Conservation (phyloP, 2,797 vertebrate species). For the Anisognathus igniventris region DNA sequence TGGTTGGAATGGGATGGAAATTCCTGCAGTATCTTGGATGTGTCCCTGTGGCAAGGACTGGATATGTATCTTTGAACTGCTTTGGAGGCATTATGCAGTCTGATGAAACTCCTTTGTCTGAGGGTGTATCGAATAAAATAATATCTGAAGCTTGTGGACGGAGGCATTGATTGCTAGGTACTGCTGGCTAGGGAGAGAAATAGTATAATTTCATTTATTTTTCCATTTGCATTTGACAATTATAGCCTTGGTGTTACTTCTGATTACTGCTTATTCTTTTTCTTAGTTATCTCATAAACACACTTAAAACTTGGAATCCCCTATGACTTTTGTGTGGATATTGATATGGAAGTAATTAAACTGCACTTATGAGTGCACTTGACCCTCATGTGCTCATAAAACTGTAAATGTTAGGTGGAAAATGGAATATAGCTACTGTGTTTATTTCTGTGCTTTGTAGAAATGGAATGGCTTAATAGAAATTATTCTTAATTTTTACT, state of each 20-base stretch:
- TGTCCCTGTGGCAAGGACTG: background rate
- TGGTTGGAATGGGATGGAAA: background rate
- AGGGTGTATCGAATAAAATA: fast-evolving
- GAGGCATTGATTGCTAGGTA: background rate
- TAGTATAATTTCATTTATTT: background rate
- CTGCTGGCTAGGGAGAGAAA: background rate
- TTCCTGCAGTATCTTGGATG: background rate
- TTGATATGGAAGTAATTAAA: background rate
- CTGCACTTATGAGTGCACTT: background rate
- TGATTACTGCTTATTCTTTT: background rate
- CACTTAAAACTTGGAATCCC: background rate
- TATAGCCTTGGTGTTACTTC: background rate
- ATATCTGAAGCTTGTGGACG: background rate
- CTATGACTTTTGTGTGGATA: background rate
- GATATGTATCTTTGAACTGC: fast-evolving
- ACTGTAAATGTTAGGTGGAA: background rate
- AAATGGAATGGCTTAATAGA: fast-evolving
- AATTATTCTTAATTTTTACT: background rate
- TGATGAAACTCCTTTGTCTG: background rate
- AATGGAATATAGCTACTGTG: background rate
- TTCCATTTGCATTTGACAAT: background rate
- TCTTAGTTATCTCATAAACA: background rate
- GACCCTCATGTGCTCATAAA: background rate
- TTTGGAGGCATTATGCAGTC: background rate
- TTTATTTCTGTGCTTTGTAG: background rate